Conservation (phyloP, 2,113 vertebrate genomes). For the Chitala chitala region DNA sequence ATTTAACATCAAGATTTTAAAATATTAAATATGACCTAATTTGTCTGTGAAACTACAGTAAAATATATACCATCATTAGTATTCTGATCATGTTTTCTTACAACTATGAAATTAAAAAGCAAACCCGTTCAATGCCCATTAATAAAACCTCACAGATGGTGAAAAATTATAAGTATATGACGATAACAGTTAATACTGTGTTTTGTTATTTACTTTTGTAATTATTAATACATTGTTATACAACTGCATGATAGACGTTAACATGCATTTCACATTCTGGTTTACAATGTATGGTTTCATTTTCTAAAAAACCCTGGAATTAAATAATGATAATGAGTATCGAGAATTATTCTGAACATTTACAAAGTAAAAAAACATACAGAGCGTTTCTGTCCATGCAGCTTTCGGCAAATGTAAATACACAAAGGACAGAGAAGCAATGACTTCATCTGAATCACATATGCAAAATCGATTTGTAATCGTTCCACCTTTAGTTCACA, state of each 20-base stretch:
- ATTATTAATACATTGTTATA: background rate
- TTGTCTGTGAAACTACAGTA: background rate
- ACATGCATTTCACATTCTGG: conserved; percentile 11
- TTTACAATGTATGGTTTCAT: background rate
- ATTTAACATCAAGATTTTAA: no score
- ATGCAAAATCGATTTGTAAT: background rate
- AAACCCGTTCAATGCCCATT: background rate
- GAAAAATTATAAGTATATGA: background rate
- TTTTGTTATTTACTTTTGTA: background rate
- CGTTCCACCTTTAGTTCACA: background rate
- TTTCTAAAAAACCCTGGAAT: background rate
- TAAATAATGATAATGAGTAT: background rate
- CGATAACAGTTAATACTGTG: background rate
- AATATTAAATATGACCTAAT: no score
- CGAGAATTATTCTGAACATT: background rate
- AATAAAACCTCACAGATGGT: background rate
- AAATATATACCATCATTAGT: background rate
- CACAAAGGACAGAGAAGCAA: no score
- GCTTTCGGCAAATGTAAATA: background rate
- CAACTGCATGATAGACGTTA: background rate
- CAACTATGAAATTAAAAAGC: background rate
- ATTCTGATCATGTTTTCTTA: background rate
- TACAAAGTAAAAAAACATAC: background rate
- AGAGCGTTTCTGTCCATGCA: background rate
- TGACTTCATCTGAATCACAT: background rate